Conservation (phyloP, 2,888 invertebrate species). For the Coenonympha glycerion region DNA sequence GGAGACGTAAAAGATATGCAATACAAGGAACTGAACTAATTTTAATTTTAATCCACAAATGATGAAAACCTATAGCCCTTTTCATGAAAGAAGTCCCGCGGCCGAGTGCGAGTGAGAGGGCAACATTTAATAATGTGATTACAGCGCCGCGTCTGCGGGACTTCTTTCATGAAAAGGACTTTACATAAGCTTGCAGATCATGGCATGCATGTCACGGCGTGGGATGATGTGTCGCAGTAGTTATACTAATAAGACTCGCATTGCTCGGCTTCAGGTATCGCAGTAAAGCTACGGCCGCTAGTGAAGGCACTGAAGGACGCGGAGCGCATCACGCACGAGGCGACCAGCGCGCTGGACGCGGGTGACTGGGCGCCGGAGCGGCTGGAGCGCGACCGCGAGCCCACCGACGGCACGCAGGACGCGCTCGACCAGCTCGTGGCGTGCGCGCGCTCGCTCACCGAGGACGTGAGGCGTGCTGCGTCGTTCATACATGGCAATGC, state of each 20-base stretch:
- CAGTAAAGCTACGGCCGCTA: constrained; percentile 83
- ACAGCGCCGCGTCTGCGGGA: too few species aligned
- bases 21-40: too few species aligned
- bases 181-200: neutral
- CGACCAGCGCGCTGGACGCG: constrained; percentile 82
- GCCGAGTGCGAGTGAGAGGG: too few species aligned
- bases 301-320: constrained; percentile 87
- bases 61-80: neutral
- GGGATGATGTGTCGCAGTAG: too few species aligned
- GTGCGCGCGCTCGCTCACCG: constrained; percentile 89
- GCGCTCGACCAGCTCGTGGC: constrained; percentile 92
- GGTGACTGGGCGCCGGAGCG: constrained; percentile 86
- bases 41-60: too few species aligned
- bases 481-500: constrained; percentile 94
- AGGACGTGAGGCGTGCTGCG: constrained; percentile 91
- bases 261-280: constrained; percentile 62
- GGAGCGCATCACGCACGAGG: constrained; percentile 86
- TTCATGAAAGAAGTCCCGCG: too few species aligned
- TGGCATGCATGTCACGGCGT: too few species aligned
- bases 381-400: constrained; percentile 71
- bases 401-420: constrained; percentile 81
- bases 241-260: neutral
- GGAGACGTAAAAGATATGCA: too few species aligned
- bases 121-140: too few species aligned
- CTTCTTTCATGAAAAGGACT: too few species aligned